A percentile compares a stretch with the other conserved stretches of the same genome.
Conservation (phyloP, 1,140 invertebrate genomes). For the Lasioglossum albipes region DNA sequence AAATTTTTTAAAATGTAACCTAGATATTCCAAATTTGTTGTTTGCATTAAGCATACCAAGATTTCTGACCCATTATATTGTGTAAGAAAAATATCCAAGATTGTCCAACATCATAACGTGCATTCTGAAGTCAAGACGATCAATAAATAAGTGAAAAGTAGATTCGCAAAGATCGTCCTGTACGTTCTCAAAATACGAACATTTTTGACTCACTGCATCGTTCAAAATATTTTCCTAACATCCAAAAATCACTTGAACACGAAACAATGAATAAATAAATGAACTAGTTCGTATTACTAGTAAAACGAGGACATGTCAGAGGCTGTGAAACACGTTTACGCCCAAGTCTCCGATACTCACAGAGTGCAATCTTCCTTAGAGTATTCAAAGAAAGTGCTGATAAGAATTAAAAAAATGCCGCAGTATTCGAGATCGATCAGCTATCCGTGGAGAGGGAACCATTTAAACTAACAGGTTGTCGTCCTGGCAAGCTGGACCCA, state of each 20-base stretch:
- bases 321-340: not conserved
- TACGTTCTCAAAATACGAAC: not conserved
- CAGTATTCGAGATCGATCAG: not conserved
- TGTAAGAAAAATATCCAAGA: no score
- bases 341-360: not conserved
- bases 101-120: no score
- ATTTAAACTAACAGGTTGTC: constrained; percentile 84
- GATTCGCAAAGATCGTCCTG: no score
- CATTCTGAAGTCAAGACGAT: no score
- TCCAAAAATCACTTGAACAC: not conserved
- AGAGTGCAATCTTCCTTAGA: not conserved
- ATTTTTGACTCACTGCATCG: not conserved
- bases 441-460: not conserved
- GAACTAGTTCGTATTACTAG: no score
- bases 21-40: no score
- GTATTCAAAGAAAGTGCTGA: not conserved
- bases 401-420: not conserved
- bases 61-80: no score
- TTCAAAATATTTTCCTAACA: not conserved
- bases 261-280: no score
- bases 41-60: no score
- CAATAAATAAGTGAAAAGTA: no score
- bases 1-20: no score
- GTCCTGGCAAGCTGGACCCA: constrained; percentile 88
- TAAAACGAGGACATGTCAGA: no score